These are phyloP conservation scores for Eledona agricola DNA, from an alignment of 2,888 invertebrate species.

Conservation along the genomic window DNA sequence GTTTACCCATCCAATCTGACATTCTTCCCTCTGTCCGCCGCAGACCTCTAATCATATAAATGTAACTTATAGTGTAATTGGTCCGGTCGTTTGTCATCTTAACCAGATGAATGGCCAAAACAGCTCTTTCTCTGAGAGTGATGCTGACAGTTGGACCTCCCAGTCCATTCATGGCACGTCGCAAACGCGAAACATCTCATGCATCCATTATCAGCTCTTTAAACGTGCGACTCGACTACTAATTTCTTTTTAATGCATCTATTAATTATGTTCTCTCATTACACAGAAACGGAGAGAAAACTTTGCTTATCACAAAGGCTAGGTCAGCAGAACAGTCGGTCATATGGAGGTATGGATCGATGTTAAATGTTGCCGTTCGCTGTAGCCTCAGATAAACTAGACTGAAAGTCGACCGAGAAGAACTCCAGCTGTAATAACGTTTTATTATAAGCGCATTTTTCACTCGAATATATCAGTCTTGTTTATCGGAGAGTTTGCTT, in stretches of 20 bases:
- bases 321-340: conserved; percentile 63
- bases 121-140: conserved; percentile 18
- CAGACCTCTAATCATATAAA: conserved; percentile 32
- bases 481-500: conserved; percentile 25
- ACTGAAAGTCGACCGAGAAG: conserved; percentile 27
- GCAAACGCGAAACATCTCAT: conserved; percentile 22
- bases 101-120: conserved; percentile 29
- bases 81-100: conserved; percentile 38
- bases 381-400: conserved; percentile 31
- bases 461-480: conserved; percentile 25
- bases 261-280: conserved; percentile 48
- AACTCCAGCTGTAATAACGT: conserved; percentile 16
- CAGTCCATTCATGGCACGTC: conserved; percentile 29
- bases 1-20: conserved; percentile 2
- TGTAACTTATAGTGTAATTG: conserved; percentile 36
- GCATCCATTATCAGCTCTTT: conserved; percentile 23
- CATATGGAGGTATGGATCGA: conserved; percentile 61
- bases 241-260: conserved; percentile 9
- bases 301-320: conserved; percentile 64
- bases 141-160: conserved; percentile 29
- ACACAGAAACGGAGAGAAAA: conserved; percentile 63
- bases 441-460: conserved; percentile 24
- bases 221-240: conserved; percentile 8
- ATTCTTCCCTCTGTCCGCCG: conserved; percentile 9
- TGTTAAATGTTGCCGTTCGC: conserved; percentile 43